A percentile compares a stretch with the other conserved stretches of the same genome.
Evolutionary conservation across 2,888 invertebrate genomes (phyloP).

Genomic region (Matsumyia berberina): DNA sequence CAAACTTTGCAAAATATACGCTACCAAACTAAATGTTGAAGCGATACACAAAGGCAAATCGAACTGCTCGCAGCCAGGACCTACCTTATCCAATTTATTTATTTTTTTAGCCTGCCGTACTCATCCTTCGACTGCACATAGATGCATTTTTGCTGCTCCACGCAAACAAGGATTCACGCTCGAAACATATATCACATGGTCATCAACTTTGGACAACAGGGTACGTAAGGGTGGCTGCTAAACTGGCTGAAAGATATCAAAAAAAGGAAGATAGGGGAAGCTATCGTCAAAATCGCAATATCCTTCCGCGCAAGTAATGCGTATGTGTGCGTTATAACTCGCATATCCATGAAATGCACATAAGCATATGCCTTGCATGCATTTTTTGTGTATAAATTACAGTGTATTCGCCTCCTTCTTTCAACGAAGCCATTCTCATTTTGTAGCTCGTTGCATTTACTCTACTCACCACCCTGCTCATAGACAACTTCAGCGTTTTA

Average conservation of each 20-base stretch:
- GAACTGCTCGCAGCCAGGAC: slow-evolving; percentile 32
- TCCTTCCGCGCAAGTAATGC: slow-evolving; percentile 28
- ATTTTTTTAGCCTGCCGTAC: slow-evolving; percentile 30
- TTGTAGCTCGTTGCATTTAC: slow-evolving; percentile 12
- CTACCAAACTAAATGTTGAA: slow-evolving; percentile 34
- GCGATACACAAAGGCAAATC: slow-evolving; percentile 42
- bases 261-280: slow-evolving; percentile 31
- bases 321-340: slow-evolving; percentile 33
- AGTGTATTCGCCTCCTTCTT: slow-evolving; percentile 24
- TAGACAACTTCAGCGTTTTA: slow-evolving; percentile 4
- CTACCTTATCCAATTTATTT: slow-evolving; percentile 43
- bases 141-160: slow-evolving; percentile 18
- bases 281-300: slow-evolving; percentile 37
- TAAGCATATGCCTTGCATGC: slow-evolving; percentile 26
- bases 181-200: slow-evolving; percentile 36
- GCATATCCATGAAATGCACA: slow-evolving; percentile 15
- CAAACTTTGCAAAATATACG: slow-evolving; percentile 26
- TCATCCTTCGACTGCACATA: slow-evolving; percentile 27
- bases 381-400: slow-evolving; percentile 42
- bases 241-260: slow-evolving; percentile 21
- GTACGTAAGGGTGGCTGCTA: slow-evolving; percentile 22
- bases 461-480: not conserved
- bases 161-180: slow-evolving; percentile 33
- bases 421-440: slow-evolving; percentile 27
- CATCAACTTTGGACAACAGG: slow-evolving; percentile 34